Conservation (phyloP, 1,140 invertebrate species). For the Varroa destructor region DNA sequence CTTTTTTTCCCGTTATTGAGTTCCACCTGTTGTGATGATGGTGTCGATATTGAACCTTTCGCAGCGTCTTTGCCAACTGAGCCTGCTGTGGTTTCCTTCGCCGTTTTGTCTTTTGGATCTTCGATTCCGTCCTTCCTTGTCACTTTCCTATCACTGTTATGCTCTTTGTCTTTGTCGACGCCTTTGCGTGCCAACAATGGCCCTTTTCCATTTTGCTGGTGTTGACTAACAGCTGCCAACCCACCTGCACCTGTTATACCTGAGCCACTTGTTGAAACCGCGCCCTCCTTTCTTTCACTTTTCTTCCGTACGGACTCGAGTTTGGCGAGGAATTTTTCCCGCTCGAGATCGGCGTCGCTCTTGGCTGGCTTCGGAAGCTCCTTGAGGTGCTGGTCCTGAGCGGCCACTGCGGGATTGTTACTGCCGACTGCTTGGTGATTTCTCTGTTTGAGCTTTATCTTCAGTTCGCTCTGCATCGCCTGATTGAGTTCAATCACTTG, state of each 20-base stretch:
- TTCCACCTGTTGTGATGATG: not conserved
- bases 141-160: not conserved
- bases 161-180: not conserved
- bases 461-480: conserved; percentile 26
- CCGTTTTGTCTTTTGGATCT: not conserved
- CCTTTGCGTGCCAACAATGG: too few relatives aligned
- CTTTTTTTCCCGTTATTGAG: not conserved
- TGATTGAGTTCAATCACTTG: conserved; percentile 26
- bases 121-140: not conserved
- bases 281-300: not conserved
- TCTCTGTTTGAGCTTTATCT: conserved; percentile 25
- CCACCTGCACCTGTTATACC: too few relatives aligned
- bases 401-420: not conserved
- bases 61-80: not conserved
- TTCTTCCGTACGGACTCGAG: conserved; percentile 26
- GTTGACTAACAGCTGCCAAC: too few relatives aligned
- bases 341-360: conserved; percentile 27
- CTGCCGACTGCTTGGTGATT: conserved; percentile 1
- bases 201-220: not conserved
- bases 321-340: conserved; percentile 23
- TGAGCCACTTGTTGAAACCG: too few relatives aligned
- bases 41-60: too few relatives aligned
- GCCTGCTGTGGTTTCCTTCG: not conserved
- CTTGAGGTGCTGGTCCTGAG: not conserved
- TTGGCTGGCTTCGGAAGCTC: conserved; percentile 13